A percentile compares a stretch with the other conserved stretches of the same genome.
phyloP scores from a whole-genome alignment of 2,797 vertebrate species.

The Tenualosa thibaudeaui region DNA sequence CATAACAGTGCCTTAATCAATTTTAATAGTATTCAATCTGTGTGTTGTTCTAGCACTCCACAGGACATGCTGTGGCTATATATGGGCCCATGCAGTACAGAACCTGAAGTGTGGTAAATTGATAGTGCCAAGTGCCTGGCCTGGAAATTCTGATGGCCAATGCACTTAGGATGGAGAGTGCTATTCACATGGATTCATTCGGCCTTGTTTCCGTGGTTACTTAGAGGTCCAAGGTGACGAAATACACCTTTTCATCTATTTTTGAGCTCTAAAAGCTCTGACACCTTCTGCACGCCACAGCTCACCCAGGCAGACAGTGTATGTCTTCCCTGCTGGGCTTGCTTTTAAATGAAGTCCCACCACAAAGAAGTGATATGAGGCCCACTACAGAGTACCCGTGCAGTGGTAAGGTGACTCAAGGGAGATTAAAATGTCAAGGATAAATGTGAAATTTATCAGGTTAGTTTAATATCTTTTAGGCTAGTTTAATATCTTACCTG shows the following conservation, averaged over 20 bases:
- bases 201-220: constrained; percentile 48
- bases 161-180: constrained; percentile 32
- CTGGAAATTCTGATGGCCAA: constrained; percentile 25
- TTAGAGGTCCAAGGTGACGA: background rate
- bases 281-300: constrained; percentile 30
- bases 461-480: background rate
- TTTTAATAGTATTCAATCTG: too few relatives aligned
- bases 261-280: constrained; percentile 35
- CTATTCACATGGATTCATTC: constrained; percentile 34
- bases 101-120: constrained; percentile 35
- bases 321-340: background rate
- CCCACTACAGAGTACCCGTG: background rate
- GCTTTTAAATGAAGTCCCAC: background rate
- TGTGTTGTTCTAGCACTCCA: background rate
- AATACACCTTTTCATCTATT: constrained; percentile 42
- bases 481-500: background rate
- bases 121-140: constrained; percentile 32
- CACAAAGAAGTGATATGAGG: background rate
- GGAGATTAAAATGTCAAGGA: constrained; percentile 27
- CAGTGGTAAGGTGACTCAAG: background rate
- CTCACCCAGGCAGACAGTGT: constrained; percentile 13
- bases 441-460: background rate
- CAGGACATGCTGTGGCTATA: background rate
- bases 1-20: background rate
- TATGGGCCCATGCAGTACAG: background rate